Evolutionary conservation across 2,888 invertebrate genomes (phyloP), one percentile per base, ranked within the genome.

Genomic region (Spialia ferax): DNA sequence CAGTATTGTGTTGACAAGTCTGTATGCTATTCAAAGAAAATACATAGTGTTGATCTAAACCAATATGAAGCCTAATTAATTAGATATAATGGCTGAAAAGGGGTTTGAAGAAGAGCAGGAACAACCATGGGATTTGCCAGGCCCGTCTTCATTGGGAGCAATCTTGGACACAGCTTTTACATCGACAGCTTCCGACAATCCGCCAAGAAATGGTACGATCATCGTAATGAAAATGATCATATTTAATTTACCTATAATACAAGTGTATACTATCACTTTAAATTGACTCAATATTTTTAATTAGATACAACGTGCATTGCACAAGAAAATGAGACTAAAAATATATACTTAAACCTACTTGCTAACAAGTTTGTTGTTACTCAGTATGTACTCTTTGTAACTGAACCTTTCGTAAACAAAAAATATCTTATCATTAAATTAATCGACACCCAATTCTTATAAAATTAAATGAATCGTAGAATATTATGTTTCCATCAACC

Each of bases 91-190:
- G 93, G 88, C 85, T 75, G 93, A 92, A 77, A 90, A 89, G 74
- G 83, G 85, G 57, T 88, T 81, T 73, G 88, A 87, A 69, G 86
- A 88, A 69, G 88, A 89, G 57, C 88, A 85, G 67, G 82, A 88
- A 35, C 81, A 88, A 69, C 81, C 89, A 62, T 93, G 93, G 93
- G 90, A 93, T 77, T 81, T 89, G 71, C 89, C 93, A 69, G 93
- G 91, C 23, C 91, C 90, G 64, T 91, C 95, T 63, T 95, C 95
- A 10, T 79, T 96, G 74, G 95, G 94, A 62, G 95, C 95, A 82
- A 95, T 96, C 80, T 91, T 95, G 74, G 95, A 95, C 80, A 95
- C 95, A 70, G 95, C 95, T 70, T 95, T 95, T 80, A 93, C 95
- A 71, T 95, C 95, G 70, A 92, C 94, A 68, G 92, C 94, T 57